phyloP scores from a whole-genome alignment of 2,888 invertebrate genomes.

The Drosophila quinaria region DNA sequence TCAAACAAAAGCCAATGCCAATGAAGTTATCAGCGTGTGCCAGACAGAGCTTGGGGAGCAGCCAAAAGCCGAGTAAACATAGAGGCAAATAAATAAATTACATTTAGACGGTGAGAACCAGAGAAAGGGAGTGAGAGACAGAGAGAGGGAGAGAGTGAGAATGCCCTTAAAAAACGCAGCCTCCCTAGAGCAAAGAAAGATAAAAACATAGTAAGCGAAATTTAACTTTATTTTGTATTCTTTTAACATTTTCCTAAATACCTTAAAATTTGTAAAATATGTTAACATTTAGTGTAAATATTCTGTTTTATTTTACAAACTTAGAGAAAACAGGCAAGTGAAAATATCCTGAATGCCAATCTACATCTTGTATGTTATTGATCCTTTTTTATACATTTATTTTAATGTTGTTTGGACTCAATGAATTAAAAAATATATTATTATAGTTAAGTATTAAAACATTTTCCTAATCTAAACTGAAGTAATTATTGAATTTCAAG shows the following conservation, averaged over 20 bases:
- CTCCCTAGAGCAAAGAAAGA: slow-evolving; percentile 2
- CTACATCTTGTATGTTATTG: too few relatives aligned
- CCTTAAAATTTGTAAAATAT: too few relatives aligned
- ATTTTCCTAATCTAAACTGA: too few relatives aligned
- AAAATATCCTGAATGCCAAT: too few relatives aligned
- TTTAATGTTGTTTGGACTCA: too few relatives aligned
- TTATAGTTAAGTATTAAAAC: too few relatives aligned
- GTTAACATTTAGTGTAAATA: too few relatives aligned
- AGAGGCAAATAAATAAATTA: slow-evolving; percentile 74
- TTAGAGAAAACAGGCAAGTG: too few relatives aligned
- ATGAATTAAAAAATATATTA: too few relatives aligned
- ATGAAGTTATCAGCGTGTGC: slow-evolving; percentile 78
- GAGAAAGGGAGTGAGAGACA: neutral
- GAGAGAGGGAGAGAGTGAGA: neutral
- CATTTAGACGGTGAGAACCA: slow-evolving; percentile 35
- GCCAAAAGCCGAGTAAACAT: slow-evolving; percentile 63
- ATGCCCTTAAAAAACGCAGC: neutral
- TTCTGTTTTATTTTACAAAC: too few relatives aligned
- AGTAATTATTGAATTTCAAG: neutral
- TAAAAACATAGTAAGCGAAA: slow-evolving; percentile 2
- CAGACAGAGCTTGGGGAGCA: slow-evolving; percentile 75
- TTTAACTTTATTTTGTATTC: neutral
- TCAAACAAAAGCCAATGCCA: slow-evolving; percentile 68
- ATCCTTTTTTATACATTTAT: too few relatives aligned
- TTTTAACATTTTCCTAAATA: neutral